These are phyloP conservation scores for Prunella fulvescens DNA, from an alignment of 2,113 vertebrate species.

Conservation along the genomic window DNA sequence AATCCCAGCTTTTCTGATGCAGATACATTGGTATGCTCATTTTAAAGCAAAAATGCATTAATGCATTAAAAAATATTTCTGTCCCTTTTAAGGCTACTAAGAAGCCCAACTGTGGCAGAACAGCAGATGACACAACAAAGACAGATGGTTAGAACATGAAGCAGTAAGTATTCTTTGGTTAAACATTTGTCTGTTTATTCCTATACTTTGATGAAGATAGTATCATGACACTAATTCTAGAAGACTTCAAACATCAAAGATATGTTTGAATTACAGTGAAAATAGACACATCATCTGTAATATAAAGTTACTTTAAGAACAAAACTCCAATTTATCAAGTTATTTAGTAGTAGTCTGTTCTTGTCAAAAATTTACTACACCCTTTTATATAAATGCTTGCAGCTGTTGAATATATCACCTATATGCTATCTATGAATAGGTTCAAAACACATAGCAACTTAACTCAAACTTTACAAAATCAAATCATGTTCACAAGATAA, in stretches of 20 bases:
- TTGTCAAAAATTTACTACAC: background rate
- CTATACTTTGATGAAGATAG: background rate
- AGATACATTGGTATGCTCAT: background rate
- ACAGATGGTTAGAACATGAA: background rate
- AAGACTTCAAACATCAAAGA: background rate
- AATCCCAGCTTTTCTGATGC: background rate
- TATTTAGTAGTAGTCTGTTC: background rate
- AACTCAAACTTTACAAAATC: background rate
- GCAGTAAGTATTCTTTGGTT: background rate
- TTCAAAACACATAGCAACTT: background rate
- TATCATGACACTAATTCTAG: background rate
- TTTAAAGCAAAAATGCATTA: background rate
- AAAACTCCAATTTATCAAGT: fast-evolving
- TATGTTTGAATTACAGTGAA: background rate
- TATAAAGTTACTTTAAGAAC: background rate
- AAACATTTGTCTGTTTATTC: background rate
- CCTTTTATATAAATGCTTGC: background rate
- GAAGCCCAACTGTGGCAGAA: background rate
- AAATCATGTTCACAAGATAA: background rate
- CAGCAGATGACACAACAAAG: background rate
- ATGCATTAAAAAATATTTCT: background rate
- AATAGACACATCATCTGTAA: background rate
- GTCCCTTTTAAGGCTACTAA: background rate
- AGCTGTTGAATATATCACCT: background rate
- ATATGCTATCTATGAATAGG: background rate